Conservation (phyloP, 2,888 invertebrate genomes). For the Plagiodera versicolora region DNA sequence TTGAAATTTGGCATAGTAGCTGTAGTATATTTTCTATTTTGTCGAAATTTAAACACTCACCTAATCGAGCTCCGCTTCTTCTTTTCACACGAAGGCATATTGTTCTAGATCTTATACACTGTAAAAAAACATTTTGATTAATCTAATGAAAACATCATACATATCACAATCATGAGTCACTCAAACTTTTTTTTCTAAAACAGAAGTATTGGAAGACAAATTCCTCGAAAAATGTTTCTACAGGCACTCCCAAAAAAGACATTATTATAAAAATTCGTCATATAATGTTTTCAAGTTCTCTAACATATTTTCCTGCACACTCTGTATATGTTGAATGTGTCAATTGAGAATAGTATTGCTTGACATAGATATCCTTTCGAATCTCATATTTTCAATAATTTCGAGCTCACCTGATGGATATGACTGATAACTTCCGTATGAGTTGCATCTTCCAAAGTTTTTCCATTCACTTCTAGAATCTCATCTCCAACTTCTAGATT, state of each 20-base stretch:
- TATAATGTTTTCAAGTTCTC: too few species aligned
- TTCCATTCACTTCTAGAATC: slow-evolving; percentile 96
- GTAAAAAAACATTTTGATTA: slow-evolving; percentile 52
- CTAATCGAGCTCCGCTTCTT: slow-evolving; percentile 81
- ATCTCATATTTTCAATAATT: not conserved
- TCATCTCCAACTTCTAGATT: slow-evolving; percentile 95
- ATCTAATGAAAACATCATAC: not conserved
- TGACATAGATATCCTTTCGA: not conserved
- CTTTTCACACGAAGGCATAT: slow-evolving; percentile 92
- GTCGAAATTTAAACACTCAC: slow-evolving; percentile 61
- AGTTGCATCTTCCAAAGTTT: slow-evolving; percentile 86
- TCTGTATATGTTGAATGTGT: too few species aligned
- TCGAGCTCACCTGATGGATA: slow-evolving; percentile 81
- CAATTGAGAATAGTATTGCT: too few species aligned
- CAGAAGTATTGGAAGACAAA: too few species aligned
- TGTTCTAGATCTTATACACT: slow-evolving; percentile 95
- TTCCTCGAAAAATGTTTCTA: too few species aligned
- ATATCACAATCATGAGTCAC: too few species aligned
- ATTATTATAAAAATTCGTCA: too few species aligned
- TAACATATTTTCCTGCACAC: too few species aligned
- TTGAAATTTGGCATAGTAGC: too few species aligned
- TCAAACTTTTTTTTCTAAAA: too few species aligned
- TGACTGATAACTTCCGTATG: slow-evolving; percentile 91
- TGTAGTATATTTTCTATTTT: not conserved
- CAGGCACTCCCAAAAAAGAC: too few species aligned